Evolutionary conservation across 2,797 vertebrate genomes (phyloP).

Genomic region (Gallirallus australis): DNA sequence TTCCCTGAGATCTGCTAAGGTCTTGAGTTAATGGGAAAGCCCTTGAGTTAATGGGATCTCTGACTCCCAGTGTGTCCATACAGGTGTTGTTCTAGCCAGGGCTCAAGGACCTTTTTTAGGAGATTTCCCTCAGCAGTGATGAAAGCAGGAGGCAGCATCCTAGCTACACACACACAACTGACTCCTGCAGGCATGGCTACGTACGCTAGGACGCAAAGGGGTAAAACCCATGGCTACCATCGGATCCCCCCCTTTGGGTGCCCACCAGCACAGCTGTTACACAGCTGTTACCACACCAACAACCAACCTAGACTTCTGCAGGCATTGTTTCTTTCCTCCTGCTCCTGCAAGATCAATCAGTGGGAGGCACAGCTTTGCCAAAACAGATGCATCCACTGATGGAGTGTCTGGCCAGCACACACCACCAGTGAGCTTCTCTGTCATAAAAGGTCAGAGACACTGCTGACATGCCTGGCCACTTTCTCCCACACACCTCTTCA

Average conservation of each 20-base stretch:
- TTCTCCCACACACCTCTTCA: conserved; percentile 35
- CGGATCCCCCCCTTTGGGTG: neutral
- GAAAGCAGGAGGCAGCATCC: neutral
- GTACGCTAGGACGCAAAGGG: neutral
- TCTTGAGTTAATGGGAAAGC: neutral
- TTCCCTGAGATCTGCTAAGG: neutral
- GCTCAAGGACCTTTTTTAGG: neutral
- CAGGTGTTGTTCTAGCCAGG: neutral
- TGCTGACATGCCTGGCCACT: neutral
- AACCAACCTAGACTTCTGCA: neutral
- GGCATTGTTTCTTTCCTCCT: neutral
- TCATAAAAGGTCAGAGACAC: neutral
- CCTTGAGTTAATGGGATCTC: neutral
- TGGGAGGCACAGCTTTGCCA: neutral
- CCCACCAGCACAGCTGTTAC: neutral
- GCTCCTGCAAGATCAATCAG: neutral
- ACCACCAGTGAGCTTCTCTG: neutral
- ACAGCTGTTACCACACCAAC: neutral
- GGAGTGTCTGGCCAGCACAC: neutral
- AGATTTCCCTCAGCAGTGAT: neutral
- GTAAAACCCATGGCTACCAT: neutral
- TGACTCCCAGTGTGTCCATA: neutral
- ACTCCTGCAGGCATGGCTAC: neutral
- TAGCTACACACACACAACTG: neutral
- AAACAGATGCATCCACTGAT: neutral